Evolutionary conservation across 2,113 vertebrate species (phyloP).

Genomic region (zebrafish (Danio rerio)): DNA sequence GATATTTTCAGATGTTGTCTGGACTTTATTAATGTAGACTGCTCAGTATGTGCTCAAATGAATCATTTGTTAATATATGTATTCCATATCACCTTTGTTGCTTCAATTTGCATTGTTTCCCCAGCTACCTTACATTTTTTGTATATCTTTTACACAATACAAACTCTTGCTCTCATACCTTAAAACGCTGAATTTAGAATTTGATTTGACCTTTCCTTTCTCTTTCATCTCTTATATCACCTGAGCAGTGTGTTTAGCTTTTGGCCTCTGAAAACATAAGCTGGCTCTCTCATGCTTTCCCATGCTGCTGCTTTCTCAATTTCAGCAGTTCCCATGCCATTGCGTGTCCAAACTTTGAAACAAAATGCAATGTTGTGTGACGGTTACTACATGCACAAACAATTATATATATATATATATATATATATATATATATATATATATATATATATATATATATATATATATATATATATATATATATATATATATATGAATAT

Average conservation of each 20-base stretch:
- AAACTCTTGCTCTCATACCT: not conserved
- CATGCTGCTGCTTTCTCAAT: not conserved
- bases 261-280: not conserved
- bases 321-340: not conserved
- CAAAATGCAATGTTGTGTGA: slow-evolving; percentile 17
- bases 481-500: too few species aligned
- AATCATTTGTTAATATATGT: not conserved
- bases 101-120: not conserved
- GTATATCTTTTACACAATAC: not conserved
- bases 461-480: too few species aligned
- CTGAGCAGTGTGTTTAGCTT: not conserved
- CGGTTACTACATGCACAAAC: not conserved
- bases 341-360: slow-evolving; percentile 57
- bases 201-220: too few species aligned
- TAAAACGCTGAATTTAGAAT: not conserved
- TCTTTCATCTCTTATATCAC: not conserved
- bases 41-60: too few species aligned
- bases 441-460: too few species aligned
- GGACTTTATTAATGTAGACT: not conserved
- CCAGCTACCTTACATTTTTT: not conserved
- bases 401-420: too few species aligned
- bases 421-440: too few species aligned
- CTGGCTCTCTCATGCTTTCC: slow-evolving; percentile 4
- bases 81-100: not conserved
- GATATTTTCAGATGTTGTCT: not conserved